Evolutionary conservation across 1,140 invertebrate genomes (phyloP), one percentile per base, ranked within the genome.

Genomic region (Drosophila santomea): DNA sequence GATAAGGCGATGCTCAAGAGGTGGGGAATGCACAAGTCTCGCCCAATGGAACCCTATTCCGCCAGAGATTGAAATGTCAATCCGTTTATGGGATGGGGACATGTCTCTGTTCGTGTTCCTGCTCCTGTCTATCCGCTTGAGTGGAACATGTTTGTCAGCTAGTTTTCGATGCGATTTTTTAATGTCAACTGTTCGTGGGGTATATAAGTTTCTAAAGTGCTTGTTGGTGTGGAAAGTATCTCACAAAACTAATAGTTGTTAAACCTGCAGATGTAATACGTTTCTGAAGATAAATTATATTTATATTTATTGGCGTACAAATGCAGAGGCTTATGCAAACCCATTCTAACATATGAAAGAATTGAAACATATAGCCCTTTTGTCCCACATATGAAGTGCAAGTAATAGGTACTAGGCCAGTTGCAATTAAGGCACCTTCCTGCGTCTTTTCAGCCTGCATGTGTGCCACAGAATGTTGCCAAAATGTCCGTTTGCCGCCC

Each of bases 61-160:
- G 36, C 15, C 44, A 76, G 44, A 77, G 74, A 77, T 77, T 77
- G 74, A 77, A 77, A 77, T 77, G 74, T 77, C 63, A 77, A 77
- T 60, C 74, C 74, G 47, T 77, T 77, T 75, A 47, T 35, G 51
- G 39, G 61, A 59, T 55, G 32, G 45, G 23, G 28, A 11, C 63
- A 50, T 68, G 73, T 60, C 23, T 51, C 10, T 41, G 39, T 68
- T 41, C 15, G 62, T 55, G 41, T 57, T 41, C 17, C 63, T 68
- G 50, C 15, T 68, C 44, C 64, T 48, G 63, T 57, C 51, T 11
- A 28, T 71, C 15, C 44, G 51, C 44, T 20, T 36, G 51, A 71
- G 51, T 58, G 66, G 25, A 58, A 72, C 66, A 72, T 58, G 64
- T 71, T 72, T 72, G 68, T 72, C 68, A 71, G 66, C 52, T 71